Base-by-base conservation (phyloP, 2,888 invertebrate genomes). In the Pterostichus madidus region DNA sequence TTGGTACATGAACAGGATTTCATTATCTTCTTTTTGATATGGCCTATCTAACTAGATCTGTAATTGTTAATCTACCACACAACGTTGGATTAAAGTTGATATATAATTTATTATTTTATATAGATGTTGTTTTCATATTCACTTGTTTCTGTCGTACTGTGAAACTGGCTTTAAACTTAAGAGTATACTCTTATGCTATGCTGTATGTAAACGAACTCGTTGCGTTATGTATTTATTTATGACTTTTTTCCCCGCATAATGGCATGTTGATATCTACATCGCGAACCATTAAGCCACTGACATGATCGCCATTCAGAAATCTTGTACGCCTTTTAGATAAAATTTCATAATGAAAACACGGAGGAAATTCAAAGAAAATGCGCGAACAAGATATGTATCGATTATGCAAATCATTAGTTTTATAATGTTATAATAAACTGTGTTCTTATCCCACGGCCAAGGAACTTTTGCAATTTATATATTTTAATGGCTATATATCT, bases 231-330 rank as follows among this genome's bases (percentile, higher is more conserved):
- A 64, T 64, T 64, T 64, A 64, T 64, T 64, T 64, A 31, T 59
- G 24, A 31, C 10, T 17, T 35, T 64, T 71, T 71, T 71, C 8
- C 24, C 68, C 15, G 68, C 44, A 71, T 71, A 44, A 71, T 71
- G 68, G 68, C 44, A 39, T 17, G 39, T 44, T 71, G 44, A 71
- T 44, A 71, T 71, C 39, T 44, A 71, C 68, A 71, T 71, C 44
- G 44, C 24, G 15, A 39, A 44, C 44, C 68, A 71, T 71, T 71
- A 71, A 71, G 5, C 13, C 44, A 15, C 13, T 24, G 24, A 71
- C 68, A 17, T 71, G 68, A 71, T 44, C 44, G 68, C 44, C 68
- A 71, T 71, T 71, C 68, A 71, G 11, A 8, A 44, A 71, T 71
- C 68, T 71, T 44, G 68, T 44, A 71, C 46, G 39, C 39, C 17